These are phyloP conservation scores for Opisthograptis luteolata DNA, from an alignment of 2,888 invertebrate genomes.

Conservation along the genomic window DNA sequence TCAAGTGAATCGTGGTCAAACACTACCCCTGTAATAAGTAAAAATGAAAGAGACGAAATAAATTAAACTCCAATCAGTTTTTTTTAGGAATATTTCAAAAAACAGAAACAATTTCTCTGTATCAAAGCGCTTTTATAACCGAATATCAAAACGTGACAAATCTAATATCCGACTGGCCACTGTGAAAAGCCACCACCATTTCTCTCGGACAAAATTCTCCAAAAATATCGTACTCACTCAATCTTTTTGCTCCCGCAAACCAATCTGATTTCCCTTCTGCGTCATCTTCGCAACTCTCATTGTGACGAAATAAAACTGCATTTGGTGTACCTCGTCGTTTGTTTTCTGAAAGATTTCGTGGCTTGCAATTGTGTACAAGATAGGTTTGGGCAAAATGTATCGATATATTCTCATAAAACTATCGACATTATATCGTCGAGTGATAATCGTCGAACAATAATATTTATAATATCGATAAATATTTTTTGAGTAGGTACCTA, in stretches of 20 bases:
- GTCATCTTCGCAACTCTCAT: not conserved
- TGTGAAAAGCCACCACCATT: constrained; percentile 7
- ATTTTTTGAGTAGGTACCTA: too few relatives aligned
- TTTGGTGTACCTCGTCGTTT: not conserved
- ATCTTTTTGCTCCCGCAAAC: constrained; percentile 14
- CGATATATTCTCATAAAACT: too few relatives aligned
- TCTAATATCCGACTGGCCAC: constrained; percentile 15
- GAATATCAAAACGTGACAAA: constrained; percentile 23
- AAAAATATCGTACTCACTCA: constrained; percentile 14
- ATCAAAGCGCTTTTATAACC: constrained; percentile 6
- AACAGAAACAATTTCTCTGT: too few relatives aligned
- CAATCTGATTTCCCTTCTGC: not conserved
- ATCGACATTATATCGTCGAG: too few relatives aligned
- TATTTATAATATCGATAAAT: too few relatives aligned
- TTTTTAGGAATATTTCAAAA: too few relatives aligned
- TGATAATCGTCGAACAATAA: too few relatives aligned
- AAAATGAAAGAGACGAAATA: too few relatives aligned
- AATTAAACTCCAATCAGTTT: too few relatives aligned
- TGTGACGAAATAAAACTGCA: not conserved
- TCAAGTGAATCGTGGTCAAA: not conserved
- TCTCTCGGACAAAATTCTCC: constrained; percentile 11
- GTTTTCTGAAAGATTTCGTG: not conserved
- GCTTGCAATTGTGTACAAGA: constrained; percentile 33
- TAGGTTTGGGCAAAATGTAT: too few relatives aligned
- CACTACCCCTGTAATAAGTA: too few relatives aligned